Evolutionary conservation across 2,113 vertebrate species (phyloP), one percentile per base, ranked within the genome.

Genomic region (Delphinapterus leucas): DNA sequence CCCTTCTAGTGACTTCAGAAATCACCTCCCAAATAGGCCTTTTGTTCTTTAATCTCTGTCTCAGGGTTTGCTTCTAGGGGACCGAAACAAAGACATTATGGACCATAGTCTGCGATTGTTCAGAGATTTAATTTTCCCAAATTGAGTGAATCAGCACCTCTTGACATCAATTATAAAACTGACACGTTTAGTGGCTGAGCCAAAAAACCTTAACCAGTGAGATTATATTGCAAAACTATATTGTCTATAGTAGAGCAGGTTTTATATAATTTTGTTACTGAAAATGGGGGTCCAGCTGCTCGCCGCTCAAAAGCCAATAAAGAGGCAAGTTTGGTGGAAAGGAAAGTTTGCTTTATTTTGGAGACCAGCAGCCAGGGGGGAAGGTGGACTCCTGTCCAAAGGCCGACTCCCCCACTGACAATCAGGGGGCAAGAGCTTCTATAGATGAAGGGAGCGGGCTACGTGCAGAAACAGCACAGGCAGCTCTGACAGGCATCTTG

Each of bases 351-450:
- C 28, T 77, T 33, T 3, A 33, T 49, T 28, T 77, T 33, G 74
- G 17, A 49, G 28, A 17, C 74, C 2, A 9, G 44, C 74, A 76
- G 9, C 0, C 0, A 0, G 17, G 9, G 9, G 0, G 28, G 74
- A 28, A 33, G 44, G 38, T 8, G 41, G 28, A 77, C 28, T 31
- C 73, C 28, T 33, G 5, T 33, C 47, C 74, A 49, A 18, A 3
- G 44, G 44, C 28, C 44, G 11, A 2, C 74, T 77, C 17, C 9
- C 1, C 17, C 1, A 1, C 74, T 33, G 44, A 49, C 44, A 77
- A 12, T 12, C 44, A 33, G 17, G 31, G 74, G 44, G 5, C 44
- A 21, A 3, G 74, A 49, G 44, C 74, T 20, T 77, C 21, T 33
- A 33, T 2, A 31, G 17, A 4, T 11, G 17, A 44, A 49, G 31